Evolutionary conservation across 2,113 vertebrate genomes (phyloP), one percentile per base, ranked within the genome.

Genomic region (Aplodontia rufa): DNA sequence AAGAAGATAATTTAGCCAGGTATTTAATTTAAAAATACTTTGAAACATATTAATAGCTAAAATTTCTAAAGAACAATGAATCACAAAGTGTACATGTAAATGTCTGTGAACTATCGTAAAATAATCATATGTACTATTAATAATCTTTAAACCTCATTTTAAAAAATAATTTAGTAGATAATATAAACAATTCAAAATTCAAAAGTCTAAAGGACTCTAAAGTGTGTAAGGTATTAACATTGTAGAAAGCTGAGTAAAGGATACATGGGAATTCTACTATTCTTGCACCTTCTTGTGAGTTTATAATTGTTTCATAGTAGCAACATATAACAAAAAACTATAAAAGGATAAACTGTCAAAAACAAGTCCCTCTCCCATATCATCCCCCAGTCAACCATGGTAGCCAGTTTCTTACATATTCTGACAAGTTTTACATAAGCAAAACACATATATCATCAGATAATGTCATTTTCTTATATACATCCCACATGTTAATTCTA

Each of bases 271-370:
- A 45, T 40, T 75, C 24, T 89, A 81, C 72, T 84, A 88, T 28
- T 95, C 90, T 82, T 92, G 49, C 19, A 74, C 24, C 53, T 88
- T 82, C 74, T 68, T 87, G 19, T 51, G 35, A 82, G 32, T 42
- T 32, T 51, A 45, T 35, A 96, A 91, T 92, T 88, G 83, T 60
- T 74, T 86, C 62, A 49, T 87, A 92, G 68, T 91, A 79, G 79
- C 72, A 80, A 84, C 32, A 62, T 13, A 76, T 81, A 92, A 60
- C 24, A 74, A 86, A 80, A 58, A 74, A 12, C 30, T 42, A 87
- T 22, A 88, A 93, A 83, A 51, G 51, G 7, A 2, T 47, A 68
- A 19, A 84, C 42, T 93, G 35, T 80, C 49, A 95, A 90, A 95
- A 94, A 22, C 85, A 89, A 76, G 16, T 94, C n/a, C 82, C 13